phyloP scores from a whole-genome alignment of 2,797 vertebrate genomes.

The Pangasius sanitwongsei region DNA sequence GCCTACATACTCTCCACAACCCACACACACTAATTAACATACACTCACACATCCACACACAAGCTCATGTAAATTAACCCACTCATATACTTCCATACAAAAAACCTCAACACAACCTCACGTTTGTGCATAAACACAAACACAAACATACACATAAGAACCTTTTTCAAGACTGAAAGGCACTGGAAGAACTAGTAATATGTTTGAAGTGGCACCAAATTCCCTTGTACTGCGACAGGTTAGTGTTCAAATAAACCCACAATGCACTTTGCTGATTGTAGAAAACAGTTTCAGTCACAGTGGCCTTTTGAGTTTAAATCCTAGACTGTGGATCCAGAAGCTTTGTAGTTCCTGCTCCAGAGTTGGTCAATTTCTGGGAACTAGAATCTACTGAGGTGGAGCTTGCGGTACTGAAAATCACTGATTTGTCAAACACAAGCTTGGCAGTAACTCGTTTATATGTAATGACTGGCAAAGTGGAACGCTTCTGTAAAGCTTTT shows the following conservation, averaged over 20 bases:
- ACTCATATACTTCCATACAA: not conserved
- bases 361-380: not conserved
- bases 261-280: not conserved
- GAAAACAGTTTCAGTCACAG: not conserved
- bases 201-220: not conserved
- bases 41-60: conserved; percentile 12
- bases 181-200: not conserved
- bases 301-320: not conserved
- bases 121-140: not conserved
- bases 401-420: not conserved
- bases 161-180: not conserved
- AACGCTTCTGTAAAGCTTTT: conserved; percentile 11
- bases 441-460: conserved; percentile 11
- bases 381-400: not conserved
- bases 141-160: not conserved
- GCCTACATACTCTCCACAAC: conserved; percentile 3
- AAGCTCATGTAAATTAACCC: not conserved
- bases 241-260: no score
- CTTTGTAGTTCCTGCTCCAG: not conserved
- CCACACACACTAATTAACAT: conserved; percentile 3
- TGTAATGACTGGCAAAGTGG: conserved; percentile 6
- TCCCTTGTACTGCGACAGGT: not conserved
- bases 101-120: not conserved
- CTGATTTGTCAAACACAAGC: not conserved
- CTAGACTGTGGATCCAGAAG: not conserved